Percentiles rank a stretch among this genome's conserved stretches.
Evolutionary conservation across 2,888 invertebrate species (phyloP).

Genomic region (Camptogramma bilineatum): DNA sequence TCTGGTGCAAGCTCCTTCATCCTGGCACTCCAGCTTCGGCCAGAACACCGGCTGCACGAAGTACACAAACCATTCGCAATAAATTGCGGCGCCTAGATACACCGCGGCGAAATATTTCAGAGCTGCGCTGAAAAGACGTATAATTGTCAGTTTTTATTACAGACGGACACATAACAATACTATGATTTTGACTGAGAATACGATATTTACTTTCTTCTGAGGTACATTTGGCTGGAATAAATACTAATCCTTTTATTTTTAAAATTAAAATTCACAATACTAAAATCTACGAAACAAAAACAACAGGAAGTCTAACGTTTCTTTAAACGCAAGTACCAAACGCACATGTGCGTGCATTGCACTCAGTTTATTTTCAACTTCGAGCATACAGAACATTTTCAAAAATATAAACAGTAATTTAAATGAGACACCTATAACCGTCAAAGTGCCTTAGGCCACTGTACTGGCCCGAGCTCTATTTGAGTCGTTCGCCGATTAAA

Average conservation of each 20-base stretch:
- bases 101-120: slow-evolving; percentile 66
- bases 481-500: too few species aligned
- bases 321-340: too few species aligned
- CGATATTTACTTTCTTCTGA: slow-evolving; percentile 59
- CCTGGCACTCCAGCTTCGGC: slow-evolving; percentile 77
- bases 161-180: not conserved
- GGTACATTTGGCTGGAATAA: slow-evolving; percentile 51
- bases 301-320: too few species aligned
- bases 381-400: too few species aligned
- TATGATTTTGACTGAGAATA: not conserved
- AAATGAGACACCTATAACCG: too few species aligned
- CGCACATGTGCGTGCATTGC: too few species aligned
- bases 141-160: not conserved
- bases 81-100: slow-evolving; percentile 65
- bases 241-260: not conserved
- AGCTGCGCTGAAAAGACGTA: slow-evolving; percentile 54
- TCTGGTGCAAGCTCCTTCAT: slow-evolving; percentile 82
- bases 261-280: too few species aligned
- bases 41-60: slow-evolving; percentile 69
- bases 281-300: too few species aligned
- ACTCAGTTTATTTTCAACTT: too few species aligned
- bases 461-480: too few species aligned
- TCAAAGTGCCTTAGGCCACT: too few species aligned
- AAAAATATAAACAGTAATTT: too few species aligned
- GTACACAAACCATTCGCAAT: slow-evolving; percentile 86